A percentile compares a stretch with the other conserved stretches of the same genome.
These are phyloP conservation scores for Tachina grossa DNA, from an alignment of 2,888 invertebrate genomes.

Conservation along the genomic window DNA sequence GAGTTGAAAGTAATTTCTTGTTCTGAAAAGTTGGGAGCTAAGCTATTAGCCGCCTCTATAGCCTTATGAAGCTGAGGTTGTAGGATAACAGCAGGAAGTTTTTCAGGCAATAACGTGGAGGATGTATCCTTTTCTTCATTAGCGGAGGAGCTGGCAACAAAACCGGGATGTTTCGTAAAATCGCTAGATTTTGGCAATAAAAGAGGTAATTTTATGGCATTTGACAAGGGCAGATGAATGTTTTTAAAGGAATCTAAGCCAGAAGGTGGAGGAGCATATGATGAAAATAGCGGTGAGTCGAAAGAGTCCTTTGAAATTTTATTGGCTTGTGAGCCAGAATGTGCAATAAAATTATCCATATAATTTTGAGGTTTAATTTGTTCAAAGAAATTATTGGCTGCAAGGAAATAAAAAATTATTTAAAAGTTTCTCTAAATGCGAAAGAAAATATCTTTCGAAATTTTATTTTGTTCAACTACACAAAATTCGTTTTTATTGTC, in stretches of 20 bases:
- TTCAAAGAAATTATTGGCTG: conserved; percentile 45
- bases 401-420: background rate
- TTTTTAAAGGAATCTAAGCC: conserved; percentile 68
- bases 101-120: conserved; percentile 34
- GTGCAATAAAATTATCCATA: conserved; percentile 44
- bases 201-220: conserved; percentile 67
- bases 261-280: conserved; percentile 74
- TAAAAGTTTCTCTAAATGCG: no score
- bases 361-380: conserved; percentile 37
- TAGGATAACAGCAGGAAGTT: conserved; percentile 58
- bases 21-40: conserved; percentile 72
- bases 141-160: conserved; percentile 2
- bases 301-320: background rate
- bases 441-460: no score
- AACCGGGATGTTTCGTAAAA: conserved; percentile 51
- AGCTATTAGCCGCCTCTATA: conserved; percentile 72
- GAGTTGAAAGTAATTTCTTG: conserved; percentile 41
- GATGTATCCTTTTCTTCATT: conserved; percentile 13
- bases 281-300: conserved; percentile 55
- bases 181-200: conserved; percentile 68
- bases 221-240: conserved; percentile 54
- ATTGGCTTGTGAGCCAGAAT: conserved; percentile 42
- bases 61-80: conserved; percentile 72
- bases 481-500: no score
- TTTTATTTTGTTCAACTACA: no score